These are phyloP conservation scores for Portunus trituberculatus DNA, from an alignment of 1,140 invertebrate genomes.

Conservation along the genomic window DNA sequence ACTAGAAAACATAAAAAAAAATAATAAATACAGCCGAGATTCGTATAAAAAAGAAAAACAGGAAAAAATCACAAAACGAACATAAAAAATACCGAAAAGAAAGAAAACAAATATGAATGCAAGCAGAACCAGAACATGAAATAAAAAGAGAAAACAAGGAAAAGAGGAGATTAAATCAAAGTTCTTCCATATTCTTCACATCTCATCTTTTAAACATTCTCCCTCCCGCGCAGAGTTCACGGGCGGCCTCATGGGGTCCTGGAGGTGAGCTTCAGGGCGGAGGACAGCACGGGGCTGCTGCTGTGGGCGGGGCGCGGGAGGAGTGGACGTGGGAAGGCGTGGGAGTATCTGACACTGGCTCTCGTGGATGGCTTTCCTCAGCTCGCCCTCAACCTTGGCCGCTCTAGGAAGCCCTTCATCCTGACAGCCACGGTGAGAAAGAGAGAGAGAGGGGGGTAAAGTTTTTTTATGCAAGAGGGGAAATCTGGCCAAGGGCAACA, in stretches of 20 bases:
- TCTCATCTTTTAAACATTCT: neutral
- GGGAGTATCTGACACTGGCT: constrained; percentile 84
- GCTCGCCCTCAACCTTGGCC: constrained; percentile 85
- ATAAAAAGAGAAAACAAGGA: neutral
- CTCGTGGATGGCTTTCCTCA: constrained; percentile 84
- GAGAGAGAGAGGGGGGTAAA: no score
- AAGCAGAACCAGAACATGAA: no score
- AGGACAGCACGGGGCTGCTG: constrained; percentile 84
- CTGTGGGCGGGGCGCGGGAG: constrained; percentile 85
- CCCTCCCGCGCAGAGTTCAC: neutral
- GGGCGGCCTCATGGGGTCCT: constrained; percentile 59
- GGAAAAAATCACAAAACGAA: no score
- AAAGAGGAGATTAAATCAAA: neutral
- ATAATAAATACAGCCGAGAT: no score
- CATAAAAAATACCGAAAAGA: no score
- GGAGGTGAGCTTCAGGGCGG: constrained; percentile 84
- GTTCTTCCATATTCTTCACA: neutral
- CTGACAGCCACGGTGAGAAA: constrained; percentile 82
- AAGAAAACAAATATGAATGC: no score
- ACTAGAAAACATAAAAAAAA: no score
- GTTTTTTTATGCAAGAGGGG: no score
- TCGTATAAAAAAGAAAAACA: no score
- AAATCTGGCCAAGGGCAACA: no score
- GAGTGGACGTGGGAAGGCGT: constrained; percentile 79
- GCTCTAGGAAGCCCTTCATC: constrained; percentile 82